A percentile compares a stretch with the other conserved stretches of the same genome.
Conservation (phyloP, 2,888 invertebrate genomes). For the Amblyjoppa proteus region DNA sequence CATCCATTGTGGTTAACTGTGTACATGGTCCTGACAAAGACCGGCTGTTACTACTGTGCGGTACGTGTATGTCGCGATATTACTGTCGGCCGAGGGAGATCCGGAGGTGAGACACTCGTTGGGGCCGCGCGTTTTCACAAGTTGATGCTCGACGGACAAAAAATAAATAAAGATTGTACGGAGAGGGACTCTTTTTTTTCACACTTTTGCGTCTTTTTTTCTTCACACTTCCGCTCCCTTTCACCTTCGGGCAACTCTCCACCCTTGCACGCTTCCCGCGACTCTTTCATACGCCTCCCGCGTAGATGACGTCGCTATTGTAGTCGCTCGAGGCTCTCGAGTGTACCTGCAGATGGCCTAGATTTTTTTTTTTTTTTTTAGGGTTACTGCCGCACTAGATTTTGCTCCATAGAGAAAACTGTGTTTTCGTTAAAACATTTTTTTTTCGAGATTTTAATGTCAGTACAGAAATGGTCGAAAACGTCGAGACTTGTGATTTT, state of each 20-base stretch:
- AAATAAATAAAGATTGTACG: slow-evolving; percentile 29
- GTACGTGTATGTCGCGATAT: background rate
- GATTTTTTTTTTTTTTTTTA: slow-evolving; percentile 27
- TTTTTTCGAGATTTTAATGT: no score
- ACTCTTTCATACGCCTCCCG: slow-evolving; percentile 10
- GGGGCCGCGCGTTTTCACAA: slow-evolving; percentile 49
- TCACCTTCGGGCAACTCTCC: slow-evolving; percentile 29
- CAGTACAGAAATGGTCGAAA: no score
- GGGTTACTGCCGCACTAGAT: no score
- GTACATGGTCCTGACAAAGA: slow-evolving; percentile 35
- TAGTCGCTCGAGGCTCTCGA: slow-evolving; percentile 54
- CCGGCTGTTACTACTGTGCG: slow-evolving; percentile 9
- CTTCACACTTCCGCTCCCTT: slow-evolving; percentile 45
- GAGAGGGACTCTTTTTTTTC: slow-evolving; percentile 47
- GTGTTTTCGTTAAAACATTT: no score
- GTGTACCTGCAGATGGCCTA: slow-evolving; percentile 47
- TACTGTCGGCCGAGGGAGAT: background rate
- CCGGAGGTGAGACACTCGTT: slow-evolving; percentile 40
- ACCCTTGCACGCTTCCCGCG: background rate
- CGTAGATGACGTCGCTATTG: slow-evolving; percentile 15
- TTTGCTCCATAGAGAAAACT: no score
- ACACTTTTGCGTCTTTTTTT: slow-evolving; percentile 47
- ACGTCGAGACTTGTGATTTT: no score
- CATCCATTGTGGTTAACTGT: slow-evolving; percentile 56
- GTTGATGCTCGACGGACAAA: slow-evolving; percentile 53